A percentile compares a stretch with the other conserved stretches of the same genome.
Evolutionary conservation across 2,888 invertebrate species (phyloP).

Genomic region (Frankliniella intonsa): DNA sequence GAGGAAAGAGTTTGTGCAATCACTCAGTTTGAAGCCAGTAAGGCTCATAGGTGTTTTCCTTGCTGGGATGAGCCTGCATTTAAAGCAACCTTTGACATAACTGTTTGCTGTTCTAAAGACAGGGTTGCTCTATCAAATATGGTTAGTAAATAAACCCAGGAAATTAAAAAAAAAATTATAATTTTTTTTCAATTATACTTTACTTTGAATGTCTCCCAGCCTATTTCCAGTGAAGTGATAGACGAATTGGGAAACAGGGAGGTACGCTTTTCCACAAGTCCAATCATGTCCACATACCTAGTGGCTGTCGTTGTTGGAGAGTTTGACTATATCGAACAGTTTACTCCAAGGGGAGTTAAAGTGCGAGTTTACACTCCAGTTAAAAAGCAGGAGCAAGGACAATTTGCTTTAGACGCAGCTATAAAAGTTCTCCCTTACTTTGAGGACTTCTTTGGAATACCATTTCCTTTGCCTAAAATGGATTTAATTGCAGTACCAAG

Average conservation of each 20-base stretch:
- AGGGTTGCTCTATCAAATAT: constrained; percentile 90
- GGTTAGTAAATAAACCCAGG: constrained; percentile 49
- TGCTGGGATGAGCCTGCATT: constrained; percentile 98
- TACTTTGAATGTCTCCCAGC: constrained; percentile 42
- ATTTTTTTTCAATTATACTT: neutral
- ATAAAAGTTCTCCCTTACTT: constrained; percentile 88
- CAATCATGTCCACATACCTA: constrained; percentile 92
- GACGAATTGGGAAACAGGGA: constrained; percentile 48
- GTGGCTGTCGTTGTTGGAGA: constrained; percentile 93
- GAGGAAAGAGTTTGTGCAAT: constrained; percentile 79
- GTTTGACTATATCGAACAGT: constrained; percentile 86
- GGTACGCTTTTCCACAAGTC: constrained; percentile 75
- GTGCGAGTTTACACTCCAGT: constrained; percentile 82
- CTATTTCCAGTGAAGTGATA: constrained; percentile 42
- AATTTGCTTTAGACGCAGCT: constrained; percentile 87
- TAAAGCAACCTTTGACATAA: constrained; percentile 91
- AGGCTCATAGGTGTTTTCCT: constrained; percentile 90
- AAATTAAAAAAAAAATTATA: neutral
- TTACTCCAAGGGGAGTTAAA: constrained; percentile 72
- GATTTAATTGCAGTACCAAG: constrained; percentile 95
- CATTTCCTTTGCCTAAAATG: constrained; percentile 93
- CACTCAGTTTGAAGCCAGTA: constrained; percentile 87
- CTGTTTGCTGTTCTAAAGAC: constrained; percentile 65
- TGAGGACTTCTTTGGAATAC: constrained; percentile 89
- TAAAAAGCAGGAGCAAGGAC: constrained; percentile 86